phyloP scores from a whole-genome alignment of 2,888 invertebrate species.

The Halocaridina rubra region DNA sequence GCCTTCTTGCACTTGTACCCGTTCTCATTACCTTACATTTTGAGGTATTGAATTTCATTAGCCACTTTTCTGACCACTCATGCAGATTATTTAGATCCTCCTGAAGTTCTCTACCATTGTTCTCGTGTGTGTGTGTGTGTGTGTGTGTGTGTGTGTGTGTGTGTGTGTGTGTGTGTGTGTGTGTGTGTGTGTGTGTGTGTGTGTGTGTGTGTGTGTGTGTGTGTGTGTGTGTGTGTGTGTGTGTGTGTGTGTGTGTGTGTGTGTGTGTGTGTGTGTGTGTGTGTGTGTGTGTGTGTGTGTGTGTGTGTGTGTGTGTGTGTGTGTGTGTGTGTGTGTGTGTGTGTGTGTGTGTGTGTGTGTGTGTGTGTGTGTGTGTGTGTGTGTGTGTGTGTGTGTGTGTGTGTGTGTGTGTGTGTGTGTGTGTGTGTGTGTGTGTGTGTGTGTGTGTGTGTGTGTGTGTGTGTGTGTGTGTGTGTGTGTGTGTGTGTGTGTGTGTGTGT shows the following conservation, averaged over 20 bases:
- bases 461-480: not conserved
- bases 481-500: not conserved
- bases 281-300: not conserved
- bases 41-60: too few relatives aligned
- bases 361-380: not conserved
- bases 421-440: not conserved
- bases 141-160: too few relatives aligned
- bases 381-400: not conserved
- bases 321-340: not conserved
- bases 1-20: too few relatives aligned
- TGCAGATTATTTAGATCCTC: too few relatives aligned
- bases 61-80: too few relatives aligned
- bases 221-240: not conserved
- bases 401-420: not conserved
- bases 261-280: not conserved
- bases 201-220: too few relatives aligned
- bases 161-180: too few relatives aligned
- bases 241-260: not conserved
- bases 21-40: too few relatives aligned
- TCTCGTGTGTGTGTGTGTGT: too few relatives aligned
- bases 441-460: not conserved
- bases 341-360: not conserved
- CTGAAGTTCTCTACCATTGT: too few relatives aligned
- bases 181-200: too few relatives aligned
- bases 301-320: not conserved